Conservation (phyloP, 2,888 invertebrate genomes). For the Stegana nigrithorax region DNA sequence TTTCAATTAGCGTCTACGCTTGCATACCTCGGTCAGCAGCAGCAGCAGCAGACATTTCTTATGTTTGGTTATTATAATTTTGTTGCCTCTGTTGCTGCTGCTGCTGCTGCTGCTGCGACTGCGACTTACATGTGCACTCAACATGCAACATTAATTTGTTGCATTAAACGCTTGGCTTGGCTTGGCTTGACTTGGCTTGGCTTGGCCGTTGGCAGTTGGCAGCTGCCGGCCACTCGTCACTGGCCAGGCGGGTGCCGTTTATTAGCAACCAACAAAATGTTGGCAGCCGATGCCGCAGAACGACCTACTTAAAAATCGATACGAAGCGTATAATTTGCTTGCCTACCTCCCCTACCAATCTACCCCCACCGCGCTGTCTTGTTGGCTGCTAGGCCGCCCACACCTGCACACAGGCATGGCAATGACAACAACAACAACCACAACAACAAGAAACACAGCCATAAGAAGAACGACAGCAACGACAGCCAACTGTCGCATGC, state of each 20-base stretch:
- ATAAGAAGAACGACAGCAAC: neutral
- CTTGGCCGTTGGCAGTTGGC: neutral
- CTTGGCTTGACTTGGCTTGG: neutral
- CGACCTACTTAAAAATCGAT: too few relatives aligned
- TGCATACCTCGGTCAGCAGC: too few relatives aligned
- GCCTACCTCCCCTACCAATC: too few relatives aligned
- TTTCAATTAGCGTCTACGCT: slow-evolving; percentile 7
- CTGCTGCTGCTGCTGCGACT: neutral
- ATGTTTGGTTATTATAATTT: neutral
- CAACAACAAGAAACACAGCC: neutral
- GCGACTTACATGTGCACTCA: neutral
- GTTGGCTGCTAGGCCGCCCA: too few relatives aligned
- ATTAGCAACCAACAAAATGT: too few relatives aligned
- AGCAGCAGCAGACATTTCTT: neutral
- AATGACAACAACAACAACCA: neutral
- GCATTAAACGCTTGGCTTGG: neutral
- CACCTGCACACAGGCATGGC: too few relatives aligned
- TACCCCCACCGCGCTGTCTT: too few relatives aligned
- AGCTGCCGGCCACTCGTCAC: too few relatives aligned
- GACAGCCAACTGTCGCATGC: slow-evolving; percentile 13
- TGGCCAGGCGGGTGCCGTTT: too few relatives aligned
- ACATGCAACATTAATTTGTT: slow-evolving; percentile 16
- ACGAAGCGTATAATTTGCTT: too few relatives aligned
- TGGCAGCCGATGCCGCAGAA: too few relatives aligned
- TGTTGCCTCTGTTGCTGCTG: neutral